Evolutionary conservation across 2,888 invertebrate genomes (phyloP).

Genomic region (Drosophila fungiperda): DNA sequence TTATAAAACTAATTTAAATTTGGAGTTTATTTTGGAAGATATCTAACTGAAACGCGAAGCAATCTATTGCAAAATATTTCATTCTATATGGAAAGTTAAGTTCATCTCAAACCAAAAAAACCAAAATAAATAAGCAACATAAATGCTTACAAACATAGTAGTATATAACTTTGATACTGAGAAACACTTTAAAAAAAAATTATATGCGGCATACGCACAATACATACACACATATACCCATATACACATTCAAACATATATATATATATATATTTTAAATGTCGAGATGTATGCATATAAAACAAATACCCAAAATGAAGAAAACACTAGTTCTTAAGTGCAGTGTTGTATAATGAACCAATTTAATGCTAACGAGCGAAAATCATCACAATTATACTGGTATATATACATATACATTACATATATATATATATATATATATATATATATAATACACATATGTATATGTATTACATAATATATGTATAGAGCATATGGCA

Average conservation of each 20-base stretch:
- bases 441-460: conserved; percentile 8
- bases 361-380: conserved; percentile 37
- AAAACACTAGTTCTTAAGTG: conserved; percentile 59
- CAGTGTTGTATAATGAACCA: conserved; percentile 51
- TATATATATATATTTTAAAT: conserved; percentile 41
- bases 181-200: conserved; percentile 2
- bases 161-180: conserved; percentile 60
- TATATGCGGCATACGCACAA: not conserved
- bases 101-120: conserved; percentile 34
- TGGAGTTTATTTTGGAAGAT: conserved; percentile 12
- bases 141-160: conserved; percentile 34
- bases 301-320: conserved; percentile 20
- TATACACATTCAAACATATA: conserved; percentile 5
- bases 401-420: conserved; percentile 6
- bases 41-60: conserved; percentile 3
- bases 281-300: conserved; percentile 15
- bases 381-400: conserved; percentile 2
- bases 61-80: conserved; percentile 11
- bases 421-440: conserved; percentile 5
- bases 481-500: conserved; percentile 13
- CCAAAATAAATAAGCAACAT: conserved; percentile 47
- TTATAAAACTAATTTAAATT: conserved; percentile 8
- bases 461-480: conserved; percentile 4
- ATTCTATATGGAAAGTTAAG: conserved; percentile 20
- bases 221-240: conserved; percentile 30